A percentile compares a stretch with the other conserved stretches of the same genome.
These are phyloP conservation scores for Tringa solitaria DNA, from an alignment of 2,113 vertebrate genomes.

Conservation along the genomic window DNA sequence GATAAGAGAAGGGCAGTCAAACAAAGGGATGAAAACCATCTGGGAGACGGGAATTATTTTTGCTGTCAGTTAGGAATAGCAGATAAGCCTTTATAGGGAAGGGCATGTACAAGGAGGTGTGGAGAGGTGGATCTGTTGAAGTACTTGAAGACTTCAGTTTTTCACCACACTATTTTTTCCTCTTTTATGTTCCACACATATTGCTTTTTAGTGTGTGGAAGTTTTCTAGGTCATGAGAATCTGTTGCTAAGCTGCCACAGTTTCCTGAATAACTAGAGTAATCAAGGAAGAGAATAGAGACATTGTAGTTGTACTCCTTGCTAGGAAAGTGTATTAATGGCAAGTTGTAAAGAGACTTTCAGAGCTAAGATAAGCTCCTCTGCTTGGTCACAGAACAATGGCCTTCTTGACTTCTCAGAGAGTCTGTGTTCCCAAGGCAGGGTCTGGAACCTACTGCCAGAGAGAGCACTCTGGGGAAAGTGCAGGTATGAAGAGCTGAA, in stretches of 20 bases:
- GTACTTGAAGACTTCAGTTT: background rate
- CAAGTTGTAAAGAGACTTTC: background rate
- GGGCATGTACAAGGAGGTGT: background rate
- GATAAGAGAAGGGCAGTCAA: background rate
- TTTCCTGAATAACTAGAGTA: background rate
- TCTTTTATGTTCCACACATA: background rate
- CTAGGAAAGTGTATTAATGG: background rate
- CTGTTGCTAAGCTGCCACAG: constrained; percentile 48
- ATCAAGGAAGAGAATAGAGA: constrained; percentile 16
- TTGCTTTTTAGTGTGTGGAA: background rate
- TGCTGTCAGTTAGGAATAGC: background rate
- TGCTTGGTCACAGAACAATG: background rate
- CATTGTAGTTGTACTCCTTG: background rate
- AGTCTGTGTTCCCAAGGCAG: background rate
- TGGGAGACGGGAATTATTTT: background rate
- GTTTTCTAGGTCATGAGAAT: constrained; percentile 45
- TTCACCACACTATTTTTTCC: background rate
- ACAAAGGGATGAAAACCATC: background rate
- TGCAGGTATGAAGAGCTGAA: background rate
- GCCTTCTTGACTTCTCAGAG: background rate
- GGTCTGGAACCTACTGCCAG: background rate
- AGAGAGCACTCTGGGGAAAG: background rate
- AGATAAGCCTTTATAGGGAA: background rate
- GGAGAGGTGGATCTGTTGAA: background rate
- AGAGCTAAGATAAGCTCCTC: background rate